Percentiles rank a stretch among this genome's conserved stretches.
phyloP scores from a whole-genome alignment of 1,140 invertebrate species.

The Drosophila guanche region DNA sequence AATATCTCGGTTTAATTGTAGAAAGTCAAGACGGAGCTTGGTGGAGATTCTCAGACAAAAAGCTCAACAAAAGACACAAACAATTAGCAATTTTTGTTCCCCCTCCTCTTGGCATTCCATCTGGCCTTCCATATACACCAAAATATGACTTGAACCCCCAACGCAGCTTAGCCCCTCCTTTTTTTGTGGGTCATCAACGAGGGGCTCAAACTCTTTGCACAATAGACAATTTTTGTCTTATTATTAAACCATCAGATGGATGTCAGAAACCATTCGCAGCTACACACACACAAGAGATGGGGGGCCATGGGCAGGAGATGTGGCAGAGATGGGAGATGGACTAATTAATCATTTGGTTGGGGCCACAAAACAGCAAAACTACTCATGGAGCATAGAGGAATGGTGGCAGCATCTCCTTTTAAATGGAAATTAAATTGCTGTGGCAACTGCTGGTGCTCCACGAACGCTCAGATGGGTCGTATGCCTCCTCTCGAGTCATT shows the following conservation, averaged over 20 bases:
- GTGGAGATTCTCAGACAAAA: conserved; percentile 4
- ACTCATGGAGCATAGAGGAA: conserved; percentile 25
- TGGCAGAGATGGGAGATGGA: conserved; percentile 13
- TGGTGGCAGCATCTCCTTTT: conserved; percentile 41
- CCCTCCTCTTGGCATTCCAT: conserved; percentile 8
- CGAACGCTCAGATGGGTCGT: conserved; percentile 23
- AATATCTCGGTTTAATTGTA: conserved; percentile 68
- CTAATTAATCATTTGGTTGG: conserved; percentile 70
- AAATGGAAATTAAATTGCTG: conserved; percentile 79
- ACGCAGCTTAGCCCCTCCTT: not conserved
- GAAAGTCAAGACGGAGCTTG: conserved; percentile 41
- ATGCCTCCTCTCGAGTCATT: conserved; percentile 73
- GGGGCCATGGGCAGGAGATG: not conserved
- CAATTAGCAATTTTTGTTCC: conserved; percentile 62
- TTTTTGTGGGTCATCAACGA: conserved; percentile 47
- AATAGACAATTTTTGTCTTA: conserved; percentile 74
- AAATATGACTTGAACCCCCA: conserved; percentile 64
- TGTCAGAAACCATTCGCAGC: conserved; percentile 41
- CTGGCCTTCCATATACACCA: conserved; percentile 11
- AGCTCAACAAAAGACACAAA: conserved; percentile 66
- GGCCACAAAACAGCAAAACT: conserved; percentile 23
- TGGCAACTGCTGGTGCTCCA: conserved; percentile 39
- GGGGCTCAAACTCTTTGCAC: conserved; percentile 44
- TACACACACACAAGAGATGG: conserved; percentile 25
- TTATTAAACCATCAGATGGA: conserved; percentile 74